Evolutionary conservation across 2,888 invertebrate species (phyloP), one percentile per base, ranked within the genome.

Genomic region (Thalpophila matura): DNA sequence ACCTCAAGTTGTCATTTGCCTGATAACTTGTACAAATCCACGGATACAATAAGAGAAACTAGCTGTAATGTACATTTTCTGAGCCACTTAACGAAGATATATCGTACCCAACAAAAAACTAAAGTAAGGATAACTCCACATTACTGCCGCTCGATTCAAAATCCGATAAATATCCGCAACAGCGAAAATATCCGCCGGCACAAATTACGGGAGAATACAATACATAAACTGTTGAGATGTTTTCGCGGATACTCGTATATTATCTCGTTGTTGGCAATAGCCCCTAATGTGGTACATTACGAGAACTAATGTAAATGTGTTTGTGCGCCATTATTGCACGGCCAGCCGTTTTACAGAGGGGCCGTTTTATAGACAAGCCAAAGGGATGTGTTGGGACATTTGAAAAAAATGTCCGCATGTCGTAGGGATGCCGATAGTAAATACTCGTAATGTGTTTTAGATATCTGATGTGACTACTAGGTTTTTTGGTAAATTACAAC

Each of bases 271-370:
- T 80, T 76, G 80, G 81, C 83, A 86, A 89, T 86, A 81, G 80
- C 79, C 83, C 82, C 87, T 90, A 91, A 92, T 91, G 91, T 81
- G 76, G 82, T 79, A 83, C 90, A 90, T 93, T 92, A 91, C 84
- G 85, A 74, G 83, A 88, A 91, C 91, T 91, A 89, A 92, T 91
- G 91, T 91, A 87, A 89, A 91, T 90, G 89, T 88, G 89, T 89
- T 89, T 88, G 89, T 86, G 82, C 78, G 80, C 82, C 86, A 88
- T 90, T 89, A 88, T 88, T 85, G 82, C 80, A 70, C 72, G 74
- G 67, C 77, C 68, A 70, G 72, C 71, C 75, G 77, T 84, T 86
- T 86, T 81, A 76, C 66, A 73, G 67, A 73, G 69, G 65, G 75
- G 63, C 61, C 58, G 77, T 80, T 82, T 77, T 66, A 74, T 66